A percentile compares a stretch with the other conserved stretches of the same genome.
Conservation (phyloP, 2,113 vertebrate species). For the Myrmecophaga tridactyla region DNA sequence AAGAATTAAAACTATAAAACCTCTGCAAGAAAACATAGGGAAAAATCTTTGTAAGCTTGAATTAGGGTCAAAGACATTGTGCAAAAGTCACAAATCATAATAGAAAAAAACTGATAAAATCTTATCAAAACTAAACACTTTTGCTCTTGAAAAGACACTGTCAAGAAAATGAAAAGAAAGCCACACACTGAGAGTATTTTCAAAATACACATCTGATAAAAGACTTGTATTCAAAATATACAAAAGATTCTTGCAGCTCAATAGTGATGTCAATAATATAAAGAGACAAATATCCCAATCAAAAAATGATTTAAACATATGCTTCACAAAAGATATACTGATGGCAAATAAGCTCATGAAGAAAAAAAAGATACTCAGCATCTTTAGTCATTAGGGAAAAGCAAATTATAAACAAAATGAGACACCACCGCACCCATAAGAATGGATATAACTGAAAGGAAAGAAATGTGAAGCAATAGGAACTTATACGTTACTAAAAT, state of each 20-base stretch:
- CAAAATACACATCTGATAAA: background rate
- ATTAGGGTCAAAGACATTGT: background rate
- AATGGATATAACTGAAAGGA: background rate
- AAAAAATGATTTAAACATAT: background rate
- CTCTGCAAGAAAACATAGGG: background rate
- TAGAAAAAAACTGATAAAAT: background rate
- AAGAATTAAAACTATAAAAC: background rate
- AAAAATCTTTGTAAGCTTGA: background rate
- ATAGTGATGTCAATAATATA: background rate
- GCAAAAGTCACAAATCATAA: background rate
- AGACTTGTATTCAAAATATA: background rate
- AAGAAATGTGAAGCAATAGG: background rate
- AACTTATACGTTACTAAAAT: accelerated
- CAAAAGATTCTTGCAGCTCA: background rate
- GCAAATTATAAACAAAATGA: too few species aligned
- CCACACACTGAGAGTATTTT: background rate
- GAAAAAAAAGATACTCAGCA: background rate
- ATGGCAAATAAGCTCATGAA: background rate
- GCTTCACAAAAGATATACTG: background rate
- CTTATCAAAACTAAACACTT: background rate
- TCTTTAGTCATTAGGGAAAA: background rate
- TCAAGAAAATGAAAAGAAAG: background rate
- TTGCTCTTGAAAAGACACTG: background rate
- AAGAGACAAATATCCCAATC: background rate
- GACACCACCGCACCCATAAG: background rate